Evolutionary conservation across 2,888 invertebrate species (phyloP).

Genomic region (Ecdyonurus torrentis): DNA sequence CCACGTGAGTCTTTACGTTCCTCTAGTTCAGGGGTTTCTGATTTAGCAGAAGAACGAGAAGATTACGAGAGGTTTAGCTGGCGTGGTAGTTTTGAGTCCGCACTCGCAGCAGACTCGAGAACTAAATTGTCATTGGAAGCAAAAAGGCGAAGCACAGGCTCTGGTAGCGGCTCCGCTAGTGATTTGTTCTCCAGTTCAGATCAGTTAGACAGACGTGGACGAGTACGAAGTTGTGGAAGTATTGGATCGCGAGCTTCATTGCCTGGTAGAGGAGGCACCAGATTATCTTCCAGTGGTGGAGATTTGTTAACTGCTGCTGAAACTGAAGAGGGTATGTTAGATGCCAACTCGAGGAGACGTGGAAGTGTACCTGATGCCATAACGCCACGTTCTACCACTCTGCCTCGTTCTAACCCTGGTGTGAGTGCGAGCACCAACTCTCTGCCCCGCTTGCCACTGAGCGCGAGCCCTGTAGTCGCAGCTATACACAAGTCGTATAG

Average conservation of each 20-base stretch:
- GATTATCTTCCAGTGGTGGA: conserved; percentile 8
- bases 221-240: conserved; percentile 65
- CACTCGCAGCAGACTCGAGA: conserved; percentile 70
- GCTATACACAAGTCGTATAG: conserved; percentile 45
- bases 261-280: conserved; percentile 3
- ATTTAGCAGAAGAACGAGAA: conserved; percentile 36
- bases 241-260: conserved; percentile 33
- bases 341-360: conserved; percentile 27
- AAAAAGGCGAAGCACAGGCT: conserved; percentile 12
- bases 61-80: conserved; percentile 81
- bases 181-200: conserved; percentile 65
- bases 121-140: conserved; percentile 44
- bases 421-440: conserved; percentile 46
- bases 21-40: conserved; percentile 33
- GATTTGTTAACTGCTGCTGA: conserved; percentile 6
- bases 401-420: conserved; percentile 35
- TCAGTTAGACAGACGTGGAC: conserved; percentile 35
- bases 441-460: conserved; percentile 53
- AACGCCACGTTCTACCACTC: conserved; percentile 36
- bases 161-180: conserved; percentile 48
- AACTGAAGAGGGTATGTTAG: conserved; percentile 4
- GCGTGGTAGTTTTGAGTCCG: conserved; percentile 87
- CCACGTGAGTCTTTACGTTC: conserved; percentile 9
- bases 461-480: conserved; percentile 20
- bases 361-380: conserved; percentile 40